Evolutionary conservation across 1,140 invertebrate species (phyloP), one percentile per base, ranked within the genome.

Genomic region (Diprion similis): DNA sequence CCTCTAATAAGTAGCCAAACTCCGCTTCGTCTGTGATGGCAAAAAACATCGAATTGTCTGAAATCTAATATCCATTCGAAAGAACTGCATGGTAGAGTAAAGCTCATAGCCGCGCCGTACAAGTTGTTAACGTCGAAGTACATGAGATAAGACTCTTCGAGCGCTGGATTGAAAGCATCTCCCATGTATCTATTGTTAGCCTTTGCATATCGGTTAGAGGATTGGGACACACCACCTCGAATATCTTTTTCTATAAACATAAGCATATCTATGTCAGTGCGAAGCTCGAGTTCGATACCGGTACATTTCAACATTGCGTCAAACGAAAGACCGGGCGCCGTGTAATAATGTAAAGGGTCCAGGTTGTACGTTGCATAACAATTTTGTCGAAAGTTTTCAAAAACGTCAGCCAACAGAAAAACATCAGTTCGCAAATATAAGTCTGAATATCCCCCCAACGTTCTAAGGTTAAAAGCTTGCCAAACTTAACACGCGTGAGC

Each of bases 131-230:
- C 73, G 74, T 85, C 84, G 8, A 77, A 64, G 71, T 82, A 82
- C 9, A 73, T 48, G 10, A 83, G 17, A 51, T 77, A 80, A 11
- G 66, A 74, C 15, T 13, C 71, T 10, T 68, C 65, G 51, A 76
- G 68, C 24, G 66, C 51, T 8, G 64, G 8, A 75, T 82, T 75
- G 72, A 73, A 80, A 3, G 2, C 24, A 68, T 78, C 59, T 11
- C n/a, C 37, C 74, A 89, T 79, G 78, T 84, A 87, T 68, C 76
- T 76, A 80, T 90, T 89, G 78, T 90, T 90, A 9, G 89, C 88
- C 74, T 79, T 80, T 13, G 82, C 83, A 81, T 86, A 78, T 46
- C 86, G 48, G 78, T 84, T 82, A 70, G 74, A 77, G 75, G 83
- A 85, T 76, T 85, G 79, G 11, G 81, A 79, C 48, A 86, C 65